Evolutionary conservation across 2,113 vertebrate species (phyloP).

Genomic region (Plotosus lineatus): DNA sequence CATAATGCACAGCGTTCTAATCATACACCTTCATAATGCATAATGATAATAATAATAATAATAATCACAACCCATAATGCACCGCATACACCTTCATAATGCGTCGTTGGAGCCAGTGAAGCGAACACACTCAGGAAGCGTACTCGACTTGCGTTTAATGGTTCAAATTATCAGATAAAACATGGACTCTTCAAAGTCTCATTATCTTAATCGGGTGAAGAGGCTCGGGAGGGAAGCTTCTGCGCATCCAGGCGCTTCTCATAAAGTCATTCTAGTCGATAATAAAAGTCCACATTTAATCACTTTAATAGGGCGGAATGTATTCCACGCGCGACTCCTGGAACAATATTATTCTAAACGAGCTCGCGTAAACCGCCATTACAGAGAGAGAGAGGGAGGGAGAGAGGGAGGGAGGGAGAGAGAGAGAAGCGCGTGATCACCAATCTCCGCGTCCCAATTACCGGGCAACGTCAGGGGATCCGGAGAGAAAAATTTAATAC

Average conservation of each 20-base stretch:
- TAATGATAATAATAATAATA: too few relatives aligned
- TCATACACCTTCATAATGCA: background rate
- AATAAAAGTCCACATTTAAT: slow-evolving; percentile 75
- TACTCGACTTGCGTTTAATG: slow-evolving; percentile 90
- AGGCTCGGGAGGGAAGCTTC: slow-evolving; percentile 78
- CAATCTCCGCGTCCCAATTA: slow-evolving; percentile 75
- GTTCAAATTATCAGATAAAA: slow-evolving; percentile 92
- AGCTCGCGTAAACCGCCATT: slow-evolving; percentile 21
- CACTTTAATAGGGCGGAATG: slow-evolving; percentile 77
- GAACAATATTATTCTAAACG: slow-evolving; percentile 80
- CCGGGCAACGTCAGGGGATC: slow-evolving; percentile 65
- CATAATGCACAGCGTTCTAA: too few relatives aligned
- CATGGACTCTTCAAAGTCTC: slow-evolving; percentile 86
- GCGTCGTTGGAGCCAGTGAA: slow-evolving; percentile 23
- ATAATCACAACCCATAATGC: too few relatives aligned
- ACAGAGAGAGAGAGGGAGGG: background rate
- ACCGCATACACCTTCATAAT: background rate
- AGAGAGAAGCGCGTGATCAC: slow-evolving; percentile 74
- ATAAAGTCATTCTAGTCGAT: slow-evolving; percentile 78
- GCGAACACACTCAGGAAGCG: slow-evolving; percentile 65
- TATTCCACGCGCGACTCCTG: slow-evolving; percentile 88
- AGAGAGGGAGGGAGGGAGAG: slow-evolving; percentile 54
- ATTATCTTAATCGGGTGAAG: slow-evolving; percentile 92
- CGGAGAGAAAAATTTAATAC: slow-evolving; percentile 64
- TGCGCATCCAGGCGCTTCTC: slow-evolving; percentile 80